A percentile compares a stretch with the other conserved stretches of the same genome.
These are phyloP conservation scores for Acheta domesticus DNA, from an alignment of 2,888 invertebrate species.

Conservation along the genomic window DNA sequence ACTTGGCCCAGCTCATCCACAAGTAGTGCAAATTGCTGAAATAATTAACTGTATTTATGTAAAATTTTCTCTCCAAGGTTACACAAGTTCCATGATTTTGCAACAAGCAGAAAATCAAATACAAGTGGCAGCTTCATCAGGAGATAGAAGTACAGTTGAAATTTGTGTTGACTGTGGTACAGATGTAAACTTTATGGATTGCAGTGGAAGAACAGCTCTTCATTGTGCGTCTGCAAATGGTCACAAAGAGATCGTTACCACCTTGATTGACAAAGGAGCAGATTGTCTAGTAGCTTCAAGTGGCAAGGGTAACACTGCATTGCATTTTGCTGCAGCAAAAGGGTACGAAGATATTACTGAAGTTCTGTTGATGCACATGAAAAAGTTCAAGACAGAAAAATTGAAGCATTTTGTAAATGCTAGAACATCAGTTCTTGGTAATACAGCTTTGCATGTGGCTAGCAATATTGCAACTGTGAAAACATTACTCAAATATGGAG, in stretches of 20 bases:
- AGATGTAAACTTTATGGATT: slow-evolving; percentile 24
- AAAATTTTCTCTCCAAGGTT: slow-evolving; percentile 4
- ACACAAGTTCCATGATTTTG: background rate
- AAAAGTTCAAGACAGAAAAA: slow-evolving; percentile 31
- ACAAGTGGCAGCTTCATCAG: background rate
- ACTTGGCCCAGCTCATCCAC: slow-evolving; percentile 28
- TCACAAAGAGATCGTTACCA: slow-evolving; percentile 29
- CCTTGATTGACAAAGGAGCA: slow-evolving; percentile 37
- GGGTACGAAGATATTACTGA: slow-evolving; percentile 25
- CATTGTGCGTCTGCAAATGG: slow-evolving; percentile 38
- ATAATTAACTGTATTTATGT: background rate
- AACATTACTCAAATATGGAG: slow-evolving; percentile 37
- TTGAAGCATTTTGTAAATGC: slow-evolving; percentile 39
- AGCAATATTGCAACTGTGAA: slow-evolving; percentile 36
- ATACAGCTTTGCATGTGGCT: slow-evolving; percentile 38
- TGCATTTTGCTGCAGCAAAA: slow-evolving; percentile 22
- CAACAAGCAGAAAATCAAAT: background rate
- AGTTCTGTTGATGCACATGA: background rate
- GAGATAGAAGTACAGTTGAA: background rate
- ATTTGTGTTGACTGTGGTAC: slow-evolving; percentile 19
- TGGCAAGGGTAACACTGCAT: slow-evolving; percentile 12
- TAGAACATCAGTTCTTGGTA: slow-evolving; percentile 34
- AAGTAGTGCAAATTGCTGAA: slow-evolving; percentile 18
- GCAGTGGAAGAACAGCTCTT: slow-evolving; percentile 36
- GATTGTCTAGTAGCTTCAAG: slow-evolving; percentile 19